A percentile compares a stretch with the other conserved stretches of the same genome.
These are phyloP conservation scores for Galaxias olidus DNA, from an alignment of 2,797 vertebrate species.

Conservation along the genomic window DNA sequence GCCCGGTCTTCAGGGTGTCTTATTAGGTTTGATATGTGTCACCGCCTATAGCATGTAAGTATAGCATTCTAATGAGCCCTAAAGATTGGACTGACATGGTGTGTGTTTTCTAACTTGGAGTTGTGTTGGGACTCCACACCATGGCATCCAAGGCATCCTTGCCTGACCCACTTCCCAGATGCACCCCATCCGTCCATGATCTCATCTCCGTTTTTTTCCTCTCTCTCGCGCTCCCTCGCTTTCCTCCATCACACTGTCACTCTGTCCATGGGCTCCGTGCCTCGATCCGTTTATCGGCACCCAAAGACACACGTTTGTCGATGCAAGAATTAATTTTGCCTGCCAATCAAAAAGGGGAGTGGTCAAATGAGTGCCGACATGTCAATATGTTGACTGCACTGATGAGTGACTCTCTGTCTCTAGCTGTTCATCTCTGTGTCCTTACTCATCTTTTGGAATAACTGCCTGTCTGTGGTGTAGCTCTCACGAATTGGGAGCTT, in stretches of 20 bases:
- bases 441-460: background rate
- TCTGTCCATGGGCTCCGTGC: conserved; percentile 54
- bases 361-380: conserved; percentile 62
- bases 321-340: conserved; percentile 74
- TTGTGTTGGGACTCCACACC: background rate
- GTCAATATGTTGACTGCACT: conserved; percentile 66
- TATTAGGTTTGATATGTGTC: no score
- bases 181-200: background rate
- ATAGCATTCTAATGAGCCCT: no score
- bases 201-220: conserved; percentile 37
- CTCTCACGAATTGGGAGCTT: background rate
- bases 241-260: conserved; percentile 70
- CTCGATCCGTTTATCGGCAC: conserved; percentile 59
- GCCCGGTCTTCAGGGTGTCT: no score
- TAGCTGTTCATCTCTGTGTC: conserved; percentile 38
- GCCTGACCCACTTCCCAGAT: background rate
- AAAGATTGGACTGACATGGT: no score
- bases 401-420: conserved; percentile 64
- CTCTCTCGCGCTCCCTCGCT: conserved; percentile 29
- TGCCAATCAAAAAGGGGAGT: conserved; percentile 69
- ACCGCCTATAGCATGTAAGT: no score
- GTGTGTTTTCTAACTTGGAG: no score
- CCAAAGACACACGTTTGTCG: conserved; percentile 62
- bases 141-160: background rate
- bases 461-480: background rate